Evolutionary conservation across 2,113 vertebrate genomes (phyloP), one percentile per base, ranked within the genome.

Genomic region (Planiliza haematocheilus): DNA sequence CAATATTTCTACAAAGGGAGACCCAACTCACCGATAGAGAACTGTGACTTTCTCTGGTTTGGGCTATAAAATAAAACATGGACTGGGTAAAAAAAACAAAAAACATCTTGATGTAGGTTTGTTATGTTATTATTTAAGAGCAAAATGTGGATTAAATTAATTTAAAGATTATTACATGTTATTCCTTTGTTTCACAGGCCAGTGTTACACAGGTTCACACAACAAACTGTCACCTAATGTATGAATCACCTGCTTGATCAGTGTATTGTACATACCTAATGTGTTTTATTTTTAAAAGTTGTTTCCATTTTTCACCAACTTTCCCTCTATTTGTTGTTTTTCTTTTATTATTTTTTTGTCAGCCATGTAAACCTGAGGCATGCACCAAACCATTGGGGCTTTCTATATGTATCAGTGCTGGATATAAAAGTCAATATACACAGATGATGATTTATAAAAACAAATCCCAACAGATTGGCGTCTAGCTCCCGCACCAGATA

Each of bases 371-470:
- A 67, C 14, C 6, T 7, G 2, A 63, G 49, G 7, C 46, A 37
- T 82, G 41, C 72, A 83, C 70, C 75, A 86, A 87, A 82, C 75
- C 70, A 81, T 55, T 66, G 55, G 58, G 81, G 82, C 34, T 82
- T 53, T 71, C 36, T 43, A 36, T 4, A 37, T 7, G 17, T 48
- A 60, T 24, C 30, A 37, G 74, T 46, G 62, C 53, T 70, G 66
- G 45, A 53, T 43, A 61, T 4, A 70, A 24, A 73, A 57, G 51
- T 70, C 46, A 67, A 51, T 57, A 37, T 48, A 60, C 79, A 24
- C 74, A 46, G 57, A 79, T 63, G 18, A 37, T 41, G 24, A 59
- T 56, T 55, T 63, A 51, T 52, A 17, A 57, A 52, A 70, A n/a
- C n/a, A n/a, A n/a, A 55, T 51, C 24, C 24, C 2, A 5, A 3